A percentile compares a stretch with the other conserved stretches of the same genome.
These are phyloP conservation scores for Ichneumoninae sp. DNA, from an alignment of 2,888 invertebrate genomes.

Conservation along the genomic window DNA sequence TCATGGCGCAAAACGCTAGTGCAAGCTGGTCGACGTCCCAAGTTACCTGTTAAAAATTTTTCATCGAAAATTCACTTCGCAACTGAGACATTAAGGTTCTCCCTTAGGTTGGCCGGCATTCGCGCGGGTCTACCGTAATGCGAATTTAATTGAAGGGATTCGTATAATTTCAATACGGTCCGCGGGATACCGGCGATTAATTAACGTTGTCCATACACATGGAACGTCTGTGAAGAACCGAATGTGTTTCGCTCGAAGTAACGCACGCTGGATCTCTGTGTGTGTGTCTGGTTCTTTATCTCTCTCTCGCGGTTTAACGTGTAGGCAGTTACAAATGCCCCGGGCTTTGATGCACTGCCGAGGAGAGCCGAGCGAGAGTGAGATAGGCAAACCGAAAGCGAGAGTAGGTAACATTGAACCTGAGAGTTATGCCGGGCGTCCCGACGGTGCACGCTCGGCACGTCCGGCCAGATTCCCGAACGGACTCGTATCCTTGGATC, in stretches of 20 bases:
- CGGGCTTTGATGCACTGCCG: constrained; percentile 52
- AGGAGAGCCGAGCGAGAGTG: constrained; percentile 42
- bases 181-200: background rate
- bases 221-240: constrained; percentile 10
- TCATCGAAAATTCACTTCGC: background rate
- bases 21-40: no score
- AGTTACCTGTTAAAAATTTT: background rate
- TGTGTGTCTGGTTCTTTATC: background rate
- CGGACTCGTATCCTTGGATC: constrained; percentile 57
- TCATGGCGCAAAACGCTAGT: background rate
- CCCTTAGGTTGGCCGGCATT: background rate
- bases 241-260: constrained; percentile 14
- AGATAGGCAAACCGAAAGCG: constrained; percentile 75
- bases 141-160: constrained; percentile 39
- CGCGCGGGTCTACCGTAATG: constrained; percentile 13
- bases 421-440: constrained; percentile 58
- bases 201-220: constrained; percentile 2
- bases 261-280: background rate
- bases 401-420: constrained; percentile 78
- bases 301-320: constrained; percentile 33
- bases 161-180: constrained; percentile 30
- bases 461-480: constrained; percentile 37
- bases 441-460: constrained; percentile 37
- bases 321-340: constrained; percentile 44
- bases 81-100: background rate